Base-by-base conservation (phyloP, 2,113 vertebrate species). In the Notarius quadriscutis region DNA sequence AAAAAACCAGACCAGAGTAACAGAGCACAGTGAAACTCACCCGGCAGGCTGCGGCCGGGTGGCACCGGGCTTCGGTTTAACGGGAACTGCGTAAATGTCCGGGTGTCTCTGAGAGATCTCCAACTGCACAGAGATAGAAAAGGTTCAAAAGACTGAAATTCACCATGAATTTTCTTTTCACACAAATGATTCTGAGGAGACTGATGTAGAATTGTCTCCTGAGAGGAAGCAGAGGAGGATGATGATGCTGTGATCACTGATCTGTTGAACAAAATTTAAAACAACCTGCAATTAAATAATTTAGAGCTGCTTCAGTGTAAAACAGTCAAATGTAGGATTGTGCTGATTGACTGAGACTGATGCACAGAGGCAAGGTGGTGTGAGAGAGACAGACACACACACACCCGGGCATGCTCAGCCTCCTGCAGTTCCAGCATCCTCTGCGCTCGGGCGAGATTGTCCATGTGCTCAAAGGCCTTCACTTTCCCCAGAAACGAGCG, bases 391-490 rank as follows among this genome's bases (percentile, higher is more conserved):
- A 7, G 69, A 18, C 7, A 72, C 5, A 78, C 11, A 92, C 95
- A 90, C 93, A 99, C 98, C 96, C 98, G 94, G 84, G 98, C 98
- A 18, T 94, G 97, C 90, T 99, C 98, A 0, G 98, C 98, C 92
- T 99, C 98, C 82, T 99, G 98, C 18, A 99, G 95, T 91, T 99
- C 98, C 90, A 97, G 96, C 90, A 99, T 94, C 93, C 98, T 96
- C 95, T 99, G 97, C 10, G 96, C 91, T 85, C 96, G 95, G 0
- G 98, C 98, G 90, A 97, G 96, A 90, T 99, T 96, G 90, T 99
- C 97, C 97, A 99, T 98, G 94, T 99, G 95, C 92, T 99, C 97
- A 92, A 99, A 99, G 86, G 98, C 98, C 96, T 99, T 97, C 22
- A 99, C 97, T 95, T 98, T 99, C 53, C 98, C 97, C 89, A 97